These are phyloP conservation scores for Mythimna pallens DNA, from an alignment of 2,888 invertebrate genomes.

Conservation along the genomic window DNA sequence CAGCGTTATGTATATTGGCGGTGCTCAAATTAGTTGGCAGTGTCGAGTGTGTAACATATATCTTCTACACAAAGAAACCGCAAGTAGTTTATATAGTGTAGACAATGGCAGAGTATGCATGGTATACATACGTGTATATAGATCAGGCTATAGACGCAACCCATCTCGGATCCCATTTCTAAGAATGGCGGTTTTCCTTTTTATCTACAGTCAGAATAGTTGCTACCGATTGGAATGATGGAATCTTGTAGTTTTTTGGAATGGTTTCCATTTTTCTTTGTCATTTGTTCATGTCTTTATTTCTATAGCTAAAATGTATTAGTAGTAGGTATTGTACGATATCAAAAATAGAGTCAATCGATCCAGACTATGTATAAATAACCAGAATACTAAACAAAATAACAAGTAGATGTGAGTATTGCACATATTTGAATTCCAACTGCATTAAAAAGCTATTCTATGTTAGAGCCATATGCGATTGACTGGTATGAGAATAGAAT, in stretches of 20 bases:
- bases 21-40: constrained; percentile 44
- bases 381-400: constrained; percentile 11
- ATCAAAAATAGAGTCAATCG: background rate
- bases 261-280: constrained; percentile 54
- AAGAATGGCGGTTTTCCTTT: constrained; percentile 67
- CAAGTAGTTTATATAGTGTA: constrained; percentile 56
- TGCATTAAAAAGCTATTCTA: constrained; percentile 49
- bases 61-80: constrained; percentile 51
- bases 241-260: constrained; percentile 63
- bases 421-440: constrained; percentile 30
- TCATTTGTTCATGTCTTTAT: constrained; percentile 36
- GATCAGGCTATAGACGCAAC: constrained; percentile 50
- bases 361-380: background rate
- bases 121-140: constrained; percentile 40
- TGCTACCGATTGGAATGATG: constrained; percentile 67
- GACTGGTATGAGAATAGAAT: constrained; percentile 62
- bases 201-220: constrained; percentile 65
- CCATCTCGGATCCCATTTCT: constrained; percentile 66
- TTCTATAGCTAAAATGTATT: background rate
- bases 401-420: constrained; percentile 3
- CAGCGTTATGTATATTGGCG: constrained; percentile 27
- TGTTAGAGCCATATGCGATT: constrained; percentile 49
- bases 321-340: background rate
- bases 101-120: constrained; percentile 44
- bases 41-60: constrained; percentile 31